These are phyloP conservation scores for Amphipoea lucens DNA, from an alignment of 2,888 invertebrate genomes.

Conservation along the genomic window DNA sequence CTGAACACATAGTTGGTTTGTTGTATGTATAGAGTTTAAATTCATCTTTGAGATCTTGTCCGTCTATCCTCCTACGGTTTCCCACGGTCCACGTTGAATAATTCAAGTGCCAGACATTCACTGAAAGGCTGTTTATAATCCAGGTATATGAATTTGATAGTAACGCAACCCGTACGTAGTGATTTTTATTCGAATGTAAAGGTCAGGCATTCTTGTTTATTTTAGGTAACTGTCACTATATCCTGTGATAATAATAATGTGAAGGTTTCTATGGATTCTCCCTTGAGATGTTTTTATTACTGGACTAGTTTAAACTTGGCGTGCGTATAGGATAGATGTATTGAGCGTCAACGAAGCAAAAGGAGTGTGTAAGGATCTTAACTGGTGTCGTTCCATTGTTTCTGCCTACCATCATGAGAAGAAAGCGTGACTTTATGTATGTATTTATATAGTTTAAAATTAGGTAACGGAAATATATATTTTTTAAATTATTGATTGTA, in stretches of 20 bases:
- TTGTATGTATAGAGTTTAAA: constrained; percentile 9
- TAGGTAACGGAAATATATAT: neutral
- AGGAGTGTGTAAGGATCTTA: neutral
- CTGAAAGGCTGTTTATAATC: constrained; percentile 45
- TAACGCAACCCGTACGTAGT: neutral
- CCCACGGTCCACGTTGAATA: constrained; percentile 52
- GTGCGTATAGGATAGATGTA: neutral
- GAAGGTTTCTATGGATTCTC: neutral
- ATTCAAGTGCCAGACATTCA: constrained; percentile 57
- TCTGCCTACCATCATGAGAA: neutral
- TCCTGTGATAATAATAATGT: neutral
- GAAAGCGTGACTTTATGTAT: neutral
- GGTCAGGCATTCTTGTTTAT: constrained; percentile 14
- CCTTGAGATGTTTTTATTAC: neutral
- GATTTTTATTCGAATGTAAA: constrained; percentile 30
- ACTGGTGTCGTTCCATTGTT: neutral
- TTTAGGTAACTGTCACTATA: neutral
- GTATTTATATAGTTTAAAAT: neutral
- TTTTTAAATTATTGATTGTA: neutral
- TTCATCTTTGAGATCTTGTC: constrained; percentile 24
- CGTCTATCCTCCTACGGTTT: constrained; percentile 35
- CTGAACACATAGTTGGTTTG: neutral
- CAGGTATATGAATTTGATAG: constrained; percentile 34
- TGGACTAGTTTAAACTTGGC: neutral
- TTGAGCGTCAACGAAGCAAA: neutral